phyloP scores from a whole-genome alignment of 2,888 invertebrate genomes.

The Ormyrus thymus region DNA sequence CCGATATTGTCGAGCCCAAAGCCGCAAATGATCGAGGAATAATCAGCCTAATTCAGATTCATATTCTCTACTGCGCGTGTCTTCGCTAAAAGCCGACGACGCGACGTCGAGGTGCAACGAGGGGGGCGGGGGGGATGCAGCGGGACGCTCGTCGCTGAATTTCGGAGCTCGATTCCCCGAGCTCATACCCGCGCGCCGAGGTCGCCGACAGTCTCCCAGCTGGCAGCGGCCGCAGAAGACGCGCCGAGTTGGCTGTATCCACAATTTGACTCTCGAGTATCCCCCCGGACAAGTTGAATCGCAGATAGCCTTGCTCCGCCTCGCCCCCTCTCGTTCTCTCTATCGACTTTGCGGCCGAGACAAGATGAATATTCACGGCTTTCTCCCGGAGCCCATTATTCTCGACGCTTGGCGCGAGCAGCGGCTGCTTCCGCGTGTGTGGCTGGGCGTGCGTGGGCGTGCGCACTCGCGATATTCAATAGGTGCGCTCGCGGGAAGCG shows the following conservation, averaged over 20 bases:
- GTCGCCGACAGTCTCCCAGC: background rate
- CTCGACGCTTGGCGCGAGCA: constrained; percentile 22
- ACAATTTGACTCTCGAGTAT: constrained; percentile 33
- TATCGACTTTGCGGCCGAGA: constrained; percentile 25
- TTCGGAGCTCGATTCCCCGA: background rate
- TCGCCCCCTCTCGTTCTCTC: background rate
- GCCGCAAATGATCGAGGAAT: too few relatives aligned
- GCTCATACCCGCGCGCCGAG: background rate
- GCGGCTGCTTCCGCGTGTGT: background rate
- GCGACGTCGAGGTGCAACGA: background rate
- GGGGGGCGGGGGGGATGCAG: background rate
- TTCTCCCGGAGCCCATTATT: constrained; percentile 27
- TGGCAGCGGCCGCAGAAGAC: background rate
- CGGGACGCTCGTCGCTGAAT: background rate
- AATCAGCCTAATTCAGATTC: too few relatives aligned
- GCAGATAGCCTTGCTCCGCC: constrained; percentile 22
- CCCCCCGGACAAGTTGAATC: constrained; percentile 38
- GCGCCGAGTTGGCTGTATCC: constrained; percentile 21
- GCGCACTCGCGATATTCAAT: constrained; percentile 7
- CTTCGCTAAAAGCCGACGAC: too few relatives aligned
- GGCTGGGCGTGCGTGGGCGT: too few relatives aligned
- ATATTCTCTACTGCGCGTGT: too few relatives aligned
- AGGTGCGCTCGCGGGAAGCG: background rate
- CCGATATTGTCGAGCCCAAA: too few relatives aligned
- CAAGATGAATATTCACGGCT: constrained; percentile 44